Evolutionary conservation across 2,113 vertebrate genomes (phyloP), one percentile per base, ranked within the genome.

Genomic region (Pavo muticus): DNA sequence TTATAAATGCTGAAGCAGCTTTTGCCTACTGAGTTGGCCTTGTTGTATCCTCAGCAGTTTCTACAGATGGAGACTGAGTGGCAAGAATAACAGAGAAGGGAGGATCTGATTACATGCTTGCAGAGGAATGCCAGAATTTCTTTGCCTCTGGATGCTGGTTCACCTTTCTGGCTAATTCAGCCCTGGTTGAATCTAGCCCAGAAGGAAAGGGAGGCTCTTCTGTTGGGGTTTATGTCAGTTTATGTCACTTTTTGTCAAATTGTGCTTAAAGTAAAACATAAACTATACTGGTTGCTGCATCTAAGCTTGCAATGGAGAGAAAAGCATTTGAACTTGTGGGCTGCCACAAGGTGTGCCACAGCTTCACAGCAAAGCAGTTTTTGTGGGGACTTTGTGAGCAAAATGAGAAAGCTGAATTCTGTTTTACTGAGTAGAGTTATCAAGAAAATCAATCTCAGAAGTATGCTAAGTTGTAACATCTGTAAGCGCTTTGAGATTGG

Each of bases 401-500:
- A n/a, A 91, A 90, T 32, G 35, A 57, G 77, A 83, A 95, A 48
- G 32, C 25, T 80, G 68, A 83, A 71, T 24, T 64, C 59, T 82
- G 4, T 84, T 91, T 84, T 86, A 74, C n/a, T 68, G 77, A 84
- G 40, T 70, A 70, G 40, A 83, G 39, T 89, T 94, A 91, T 93
- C 59, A 84, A 73, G 67, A 89, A 92, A 79, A 64, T 69, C 90
- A 86, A 84, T 91, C 72, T 94, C 0, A 0, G 82, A 90, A 90
- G 48, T 68, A 60, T 64, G 60, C 47, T 48, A 69, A 61, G 1
- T 88, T 88, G 65, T 67, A 86, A 90, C 91, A 95, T 95, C 92
- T 96, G 92, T 70, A 90, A 90, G 52, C 59, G 47, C 87, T 97
- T 96, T 91, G 94, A 94, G 81, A 95, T 77, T 88, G 63, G 29